Conservation (phyloP, 2,888 invertebrate species). For the Plagodis pulveraria region DNA sequence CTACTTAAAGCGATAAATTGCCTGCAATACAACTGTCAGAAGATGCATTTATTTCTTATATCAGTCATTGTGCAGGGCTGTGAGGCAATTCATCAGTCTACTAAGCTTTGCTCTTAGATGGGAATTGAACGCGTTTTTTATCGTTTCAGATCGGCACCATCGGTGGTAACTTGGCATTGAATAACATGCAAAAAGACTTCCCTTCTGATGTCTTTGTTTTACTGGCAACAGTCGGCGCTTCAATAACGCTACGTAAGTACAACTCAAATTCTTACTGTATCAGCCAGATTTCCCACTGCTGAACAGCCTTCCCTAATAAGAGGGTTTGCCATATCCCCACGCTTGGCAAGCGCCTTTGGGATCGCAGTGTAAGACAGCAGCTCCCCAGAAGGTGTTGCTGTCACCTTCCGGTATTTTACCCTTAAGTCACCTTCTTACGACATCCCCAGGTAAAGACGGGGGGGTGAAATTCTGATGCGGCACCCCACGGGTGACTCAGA, state of each 20-base stretch:
- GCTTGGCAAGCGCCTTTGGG: too few species aligned
- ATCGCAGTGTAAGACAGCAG: too few species aligned
- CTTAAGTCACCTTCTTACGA: not conserved
- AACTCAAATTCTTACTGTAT: too few species aligned
- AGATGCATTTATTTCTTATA: not conserved
- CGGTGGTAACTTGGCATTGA: conserved; percentile 89
- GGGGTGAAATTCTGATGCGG: too few species aligned
- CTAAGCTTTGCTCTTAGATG: too few species aligned
- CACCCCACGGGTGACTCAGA: not conserved
- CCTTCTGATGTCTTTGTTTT: conserved; percentile 88
- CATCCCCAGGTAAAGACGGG: not conserved
- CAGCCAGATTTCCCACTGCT: too few species aligned
- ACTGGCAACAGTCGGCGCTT: conserved; percentile 63
- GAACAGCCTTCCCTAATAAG: too few species aligned
- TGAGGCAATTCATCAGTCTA: not conserved
- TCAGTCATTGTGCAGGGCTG: not conserved
- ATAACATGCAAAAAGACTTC: conserved; percentile 87
- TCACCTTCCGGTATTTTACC: too few species aligned
- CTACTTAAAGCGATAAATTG: not conserved
- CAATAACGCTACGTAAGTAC: conserved; percentile 57
- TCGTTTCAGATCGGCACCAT: conserved; percentile 84
- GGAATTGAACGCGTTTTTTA: too few species aligned
- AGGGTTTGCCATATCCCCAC: too few species aligned
- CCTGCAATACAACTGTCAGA: not conserved
- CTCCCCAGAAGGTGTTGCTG: too few species aligned